Percentiles rank a stretch among this genome's conserved stretches.
Evolutionary conservation across 1,140 invertebrate species (phyloP).

Genomic region (Drosophila kikkawai): DNA sequence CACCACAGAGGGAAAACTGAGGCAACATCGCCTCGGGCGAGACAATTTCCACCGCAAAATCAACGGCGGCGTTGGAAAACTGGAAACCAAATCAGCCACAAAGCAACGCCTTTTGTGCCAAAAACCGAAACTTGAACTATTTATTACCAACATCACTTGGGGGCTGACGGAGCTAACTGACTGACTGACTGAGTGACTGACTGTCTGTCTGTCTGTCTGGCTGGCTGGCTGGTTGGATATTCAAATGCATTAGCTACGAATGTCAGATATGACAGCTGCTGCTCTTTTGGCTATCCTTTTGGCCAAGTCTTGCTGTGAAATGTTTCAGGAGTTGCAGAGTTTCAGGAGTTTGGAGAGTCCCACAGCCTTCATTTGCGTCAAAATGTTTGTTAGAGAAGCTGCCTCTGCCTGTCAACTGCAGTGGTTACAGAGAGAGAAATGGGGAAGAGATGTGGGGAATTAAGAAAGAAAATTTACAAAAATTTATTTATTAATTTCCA

Average conservation of each 20-base stretch:
- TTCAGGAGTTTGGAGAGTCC: background rate
- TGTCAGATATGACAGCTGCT: constrained; percentile 75
- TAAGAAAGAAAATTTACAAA: no score
- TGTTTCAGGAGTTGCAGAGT: constrained; percentile 21
- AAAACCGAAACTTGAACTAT: constrained; percentile 74
- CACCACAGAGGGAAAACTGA: constrained; percentile 36
- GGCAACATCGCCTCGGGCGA: constrained; percentile 41
- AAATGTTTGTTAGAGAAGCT: constrained; percentile 35
- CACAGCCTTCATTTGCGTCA: constrained; percentile 29
- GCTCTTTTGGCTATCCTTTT: constrained; percentile 32
- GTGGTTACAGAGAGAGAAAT: constrained; percentile 22
- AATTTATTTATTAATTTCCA: no score
- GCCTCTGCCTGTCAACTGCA: constrained; percentile 56
- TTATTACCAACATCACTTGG: constrained; percentile 68
- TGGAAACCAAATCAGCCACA: constrained; percentile 57
- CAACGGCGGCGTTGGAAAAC: constrained; percentile 33
- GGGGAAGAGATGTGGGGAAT: background rate
- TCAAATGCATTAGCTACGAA: constrained; percentile 77
- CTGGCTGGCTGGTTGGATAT: constrained; percentile 38
- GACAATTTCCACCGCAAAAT: constrained; percentile 47
- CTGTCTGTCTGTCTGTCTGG: background rate
- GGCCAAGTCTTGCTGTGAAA: constrained; percentile 28
- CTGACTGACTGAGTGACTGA: constrained; percentile 4
- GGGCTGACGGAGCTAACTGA: constrained; percentile 31
- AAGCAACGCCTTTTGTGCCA: constrained; percentile 72